A percentile compares a stretch with the other conserved stretches of the same genome.
Conservation (phyloP, 2,113 vertebrate species). For the Megaceryle maxima region DNA sequence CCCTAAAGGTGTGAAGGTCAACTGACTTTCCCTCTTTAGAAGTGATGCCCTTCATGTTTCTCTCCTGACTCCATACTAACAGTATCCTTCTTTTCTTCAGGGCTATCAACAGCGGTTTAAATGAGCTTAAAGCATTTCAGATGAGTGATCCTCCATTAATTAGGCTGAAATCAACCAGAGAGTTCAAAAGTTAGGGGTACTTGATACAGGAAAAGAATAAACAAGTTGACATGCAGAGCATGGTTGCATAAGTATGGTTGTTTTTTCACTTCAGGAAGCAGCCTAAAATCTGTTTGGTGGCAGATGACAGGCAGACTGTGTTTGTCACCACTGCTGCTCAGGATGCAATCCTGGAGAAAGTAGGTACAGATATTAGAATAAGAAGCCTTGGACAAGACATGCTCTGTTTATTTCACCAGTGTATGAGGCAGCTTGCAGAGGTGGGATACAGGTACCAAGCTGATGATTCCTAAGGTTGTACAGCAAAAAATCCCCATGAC, state of each 20-base stretch:
- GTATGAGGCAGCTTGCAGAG: neutral
- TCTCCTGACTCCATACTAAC: neutral
- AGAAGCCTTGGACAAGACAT: neutral
- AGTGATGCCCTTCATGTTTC: neutral
- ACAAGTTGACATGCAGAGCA: neutral
- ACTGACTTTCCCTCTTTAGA: neutral
- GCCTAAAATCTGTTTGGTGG: neutral
- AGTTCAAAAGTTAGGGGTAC: neutral
- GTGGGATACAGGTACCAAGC: neutral
- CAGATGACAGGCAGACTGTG: neutral
- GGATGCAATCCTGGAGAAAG: neutral
- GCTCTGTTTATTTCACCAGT: neutral
- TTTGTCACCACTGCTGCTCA: neutral
- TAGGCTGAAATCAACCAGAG: neutral
- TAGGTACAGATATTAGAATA: neutral
- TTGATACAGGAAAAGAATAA: neutral
- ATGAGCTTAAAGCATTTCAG: neutral
- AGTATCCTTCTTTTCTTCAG: neutral
- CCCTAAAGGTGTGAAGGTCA: neutral
- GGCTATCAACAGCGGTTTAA: neutral
- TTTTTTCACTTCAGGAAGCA: constrained; percentile 7
- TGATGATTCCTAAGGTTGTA: neutral
- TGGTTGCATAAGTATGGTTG: neutral
- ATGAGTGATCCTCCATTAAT: neutral
- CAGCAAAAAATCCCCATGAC: neutral